Evolutionary conservation across 2,113 vertebrate species (phyloP).

Genomic region (Scalopus aquaticus): DNA sequence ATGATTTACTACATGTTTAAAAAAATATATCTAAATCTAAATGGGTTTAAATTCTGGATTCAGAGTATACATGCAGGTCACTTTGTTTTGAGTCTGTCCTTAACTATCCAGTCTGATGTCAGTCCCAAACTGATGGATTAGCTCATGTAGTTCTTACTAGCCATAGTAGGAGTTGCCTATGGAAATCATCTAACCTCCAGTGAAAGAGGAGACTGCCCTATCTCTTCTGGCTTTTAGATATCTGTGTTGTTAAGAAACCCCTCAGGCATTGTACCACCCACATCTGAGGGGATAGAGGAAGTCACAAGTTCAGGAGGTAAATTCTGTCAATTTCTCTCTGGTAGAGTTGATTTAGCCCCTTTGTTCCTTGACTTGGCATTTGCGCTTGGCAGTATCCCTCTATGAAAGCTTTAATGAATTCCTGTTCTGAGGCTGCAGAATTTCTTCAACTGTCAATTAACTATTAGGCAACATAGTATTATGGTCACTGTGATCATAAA

Average conservation of each 20-base stretch:
- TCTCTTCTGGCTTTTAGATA: conserved; percentile 14
- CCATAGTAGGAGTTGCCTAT: conserved; percentile 8
- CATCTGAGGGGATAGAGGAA: neutral
- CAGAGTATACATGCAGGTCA: neutral
- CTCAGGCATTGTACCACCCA: neutral
- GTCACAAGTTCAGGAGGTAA: neutral
- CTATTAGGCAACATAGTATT: neutral
- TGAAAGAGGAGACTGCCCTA: neutral
- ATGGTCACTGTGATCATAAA: neutral
- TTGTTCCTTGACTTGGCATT: neutral
- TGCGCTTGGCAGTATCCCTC: neutral
- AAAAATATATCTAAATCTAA: neutral
- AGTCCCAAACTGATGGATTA: neutral
- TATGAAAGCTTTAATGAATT: neutral
- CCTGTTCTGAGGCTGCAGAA: neutral
- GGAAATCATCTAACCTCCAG: conserved; percentile 54
- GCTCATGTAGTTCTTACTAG: conserved; percentile 62
- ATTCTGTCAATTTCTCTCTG: neutral
- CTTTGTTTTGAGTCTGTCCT: conserved; percentile 62
- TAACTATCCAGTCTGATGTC: conserved; percentile 22
- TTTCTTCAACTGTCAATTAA: conserved; percentile 1
- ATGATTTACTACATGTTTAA: neutral
- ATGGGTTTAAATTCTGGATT: neutral
- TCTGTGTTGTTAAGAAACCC: neutral
- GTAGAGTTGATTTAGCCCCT: neutral